Evolutionary conservation across 2,888 invertebrate species (phyloP), one percentile per base, ranked within the genome.

Genomic region (Trichacis sp.): DNA sequence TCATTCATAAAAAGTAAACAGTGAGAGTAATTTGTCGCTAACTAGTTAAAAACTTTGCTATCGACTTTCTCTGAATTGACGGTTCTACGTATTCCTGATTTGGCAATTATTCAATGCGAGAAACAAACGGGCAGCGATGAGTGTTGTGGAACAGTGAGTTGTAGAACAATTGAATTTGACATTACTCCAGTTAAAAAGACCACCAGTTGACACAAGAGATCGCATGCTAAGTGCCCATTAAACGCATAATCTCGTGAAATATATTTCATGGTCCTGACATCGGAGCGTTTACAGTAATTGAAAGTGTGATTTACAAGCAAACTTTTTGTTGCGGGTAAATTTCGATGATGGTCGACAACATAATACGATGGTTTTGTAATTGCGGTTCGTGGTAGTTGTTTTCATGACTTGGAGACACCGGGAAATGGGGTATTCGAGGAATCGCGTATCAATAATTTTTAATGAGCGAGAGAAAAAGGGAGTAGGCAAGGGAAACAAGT

Each of bases 191-290:
- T 63, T 55, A 47, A 54, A 67, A 63, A 67, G 62, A 59, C 66
- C 66, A 67, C 66, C 66, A 67, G 66, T 67, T 67, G 66, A 67
- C 61, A 59, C 56, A 49, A 30, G 53, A 59, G 59, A 67, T 67
- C 59, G 66, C 66, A 67, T 67, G 66, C 55, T 63, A 67, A 67
- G 66, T 67, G 58, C 46, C 62, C 62, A 63, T 67, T 63, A 67
- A 67, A 67, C 58, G 51, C 52, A 56, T 63, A 59, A 67, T 63
- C 59, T 62, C 46, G 20, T 24, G 53, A 57, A 62, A 58, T 59
- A 52, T 51, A 66, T 51, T 66, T 58, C 45, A 54, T 46, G 14
- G 36, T 50, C 30, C 14, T 15, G 51, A 40, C 51, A 42, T 42
- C 51, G 15, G 42, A 52, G 52, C 55, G 53, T 59, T 67, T 59